Conservation (phyloP, 2,113 vertebrate genomes). For the Malurus elegans region DNA sequence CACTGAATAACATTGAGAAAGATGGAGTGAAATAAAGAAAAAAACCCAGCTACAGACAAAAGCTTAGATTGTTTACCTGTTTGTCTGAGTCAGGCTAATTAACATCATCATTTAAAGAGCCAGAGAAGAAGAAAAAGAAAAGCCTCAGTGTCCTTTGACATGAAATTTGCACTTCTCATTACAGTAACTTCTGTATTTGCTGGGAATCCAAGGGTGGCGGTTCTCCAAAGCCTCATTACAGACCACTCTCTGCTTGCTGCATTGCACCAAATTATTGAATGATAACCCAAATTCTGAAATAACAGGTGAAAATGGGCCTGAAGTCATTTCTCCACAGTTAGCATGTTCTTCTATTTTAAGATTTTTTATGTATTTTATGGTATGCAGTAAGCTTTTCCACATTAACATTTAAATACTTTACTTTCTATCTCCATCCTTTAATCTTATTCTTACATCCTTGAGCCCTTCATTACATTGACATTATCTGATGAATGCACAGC, state of each 20-base stretch:
- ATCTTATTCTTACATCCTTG: conserved; percentile 23
- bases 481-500: conserved; percentile 22
- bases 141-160: not conserved
- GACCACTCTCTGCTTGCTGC: not conserved
- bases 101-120: not conserved
- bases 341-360: not conserved
- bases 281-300: not conserved
- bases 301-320: not conserved
- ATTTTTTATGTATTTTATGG: not conserved
- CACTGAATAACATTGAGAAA: not conserved
- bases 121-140: not conserved
- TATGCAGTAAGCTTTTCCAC: not conserved
- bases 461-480: not conserved
- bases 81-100: not conserved
- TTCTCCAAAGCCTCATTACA: not conserved
- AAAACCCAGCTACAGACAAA: not conserved
- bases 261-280: not conserved
- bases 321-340: not conserved
- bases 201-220: not conserved
- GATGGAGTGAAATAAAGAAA: not conserved
- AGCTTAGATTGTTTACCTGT: not conserved
- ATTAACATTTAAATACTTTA: not conserved
- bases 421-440: not conserved
- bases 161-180: not conserved
- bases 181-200: not conserved